Conservation (phyloP, 1,140 invertebrate species). For the Eulimnadia texana region DNA sequence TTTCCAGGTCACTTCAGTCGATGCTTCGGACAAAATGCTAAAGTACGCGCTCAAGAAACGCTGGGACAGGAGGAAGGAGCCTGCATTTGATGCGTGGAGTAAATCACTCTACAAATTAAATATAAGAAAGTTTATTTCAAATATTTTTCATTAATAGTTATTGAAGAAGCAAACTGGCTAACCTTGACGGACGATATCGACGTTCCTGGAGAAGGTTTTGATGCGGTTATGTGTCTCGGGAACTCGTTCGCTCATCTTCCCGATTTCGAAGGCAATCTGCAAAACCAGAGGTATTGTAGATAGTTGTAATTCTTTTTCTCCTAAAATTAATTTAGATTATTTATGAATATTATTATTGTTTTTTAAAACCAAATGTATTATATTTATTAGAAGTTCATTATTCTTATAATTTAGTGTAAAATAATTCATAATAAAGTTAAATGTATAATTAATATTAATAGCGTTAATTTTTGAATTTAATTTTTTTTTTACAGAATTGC, state of each 20-base stretch:
- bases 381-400: constrained; percentile 5
- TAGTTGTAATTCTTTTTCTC: background rate
- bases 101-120: constrained; percentile 25
- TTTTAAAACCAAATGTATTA: background rate
- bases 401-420: no score
- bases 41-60: constrained; percentile 71
- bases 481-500: constrained; percentile 28
- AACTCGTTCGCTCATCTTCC: constrained; percentile 79
- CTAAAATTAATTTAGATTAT: constrained; percentile 7
- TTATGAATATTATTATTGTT: background rate
- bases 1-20: constrained; percentile 66
- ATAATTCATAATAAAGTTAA: no score
- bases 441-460: no score
- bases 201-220: constrained; percentile 46
- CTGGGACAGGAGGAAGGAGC: constrained; percentile 64
- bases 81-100: constrained; percentile 70
- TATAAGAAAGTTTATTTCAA: background rate
- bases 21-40: constrained; percentile 82
- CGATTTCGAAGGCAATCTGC: constrained; percentile 57
- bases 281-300: constrained; percentile 54
- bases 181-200: constrained; percentile 52
- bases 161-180: constrained; percentile 68
- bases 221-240: constrained; percentile 70
- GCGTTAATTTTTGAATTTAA: background rate
- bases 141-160: constrained; percentile 36